Percentiles rank a stretch among this genome's conserved stretches.
These are phyloP conservation scores for Empidonax alnorum DNA, from an alignment of 2,113 vertebrate genomes.

Conservation along the genomic window DNA sequence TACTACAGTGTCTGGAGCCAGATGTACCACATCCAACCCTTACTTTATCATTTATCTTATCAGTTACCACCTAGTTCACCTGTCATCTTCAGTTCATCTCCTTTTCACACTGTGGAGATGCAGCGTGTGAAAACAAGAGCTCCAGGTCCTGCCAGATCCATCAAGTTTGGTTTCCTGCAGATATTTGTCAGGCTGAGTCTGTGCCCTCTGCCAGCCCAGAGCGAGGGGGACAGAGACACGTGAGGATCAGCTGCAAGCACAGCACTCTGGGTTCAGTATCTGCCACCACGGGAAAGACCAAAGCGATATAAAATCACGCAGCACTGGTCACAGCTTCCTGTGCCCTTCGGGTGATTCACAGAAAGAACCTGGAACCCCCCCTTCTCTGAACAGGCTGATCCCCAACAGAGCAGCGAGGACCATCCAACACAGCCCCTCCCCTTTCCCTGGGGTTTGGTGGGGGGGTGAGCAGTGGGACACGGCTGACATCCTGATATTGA, in stretches of 20 bases:
- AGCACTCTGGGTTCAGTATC: rapidly evolving
- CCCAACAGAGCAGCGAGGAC: rapidly evolving
- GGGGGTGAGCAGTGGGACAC: rapidly evolving
- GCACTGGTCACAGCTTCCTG: rapidly evolving
- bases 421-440: rapidly evolving
- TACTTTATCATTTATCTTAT: rapidly evolving
- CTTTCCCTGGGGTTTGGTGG: rapidly evolving
- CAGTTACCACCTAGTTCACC: background rate
- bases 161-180: rapidly evolving
- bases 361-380: rapidly evolving
- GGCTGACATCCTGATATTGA: background rate
- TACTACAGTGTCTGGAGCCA: rapidly evolving
- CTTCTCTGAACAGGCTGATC: rapidly evolving
- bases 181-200: rapidly evolving
- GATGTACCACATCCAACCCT: rapidly evolving
- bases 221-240: rapidly evolving
- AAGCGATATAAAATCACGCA: rapidly evolving
- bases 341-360: rapidly evolving
- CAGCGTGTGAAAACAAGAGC: rapidly evolving
- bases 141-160: rapidly evolving
- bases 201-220: background rate
- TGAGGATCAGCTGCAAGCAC: rapidly evolving
- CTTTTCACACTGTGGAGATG: background rate
- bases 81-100: background rate
- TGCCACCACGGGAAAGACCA: rapidly evolving